These are phyloP conservation scores for Dryas iulia DNA, from an alignment of 1,140 invertebrate species.

Conservation along the genomic window DNA sequence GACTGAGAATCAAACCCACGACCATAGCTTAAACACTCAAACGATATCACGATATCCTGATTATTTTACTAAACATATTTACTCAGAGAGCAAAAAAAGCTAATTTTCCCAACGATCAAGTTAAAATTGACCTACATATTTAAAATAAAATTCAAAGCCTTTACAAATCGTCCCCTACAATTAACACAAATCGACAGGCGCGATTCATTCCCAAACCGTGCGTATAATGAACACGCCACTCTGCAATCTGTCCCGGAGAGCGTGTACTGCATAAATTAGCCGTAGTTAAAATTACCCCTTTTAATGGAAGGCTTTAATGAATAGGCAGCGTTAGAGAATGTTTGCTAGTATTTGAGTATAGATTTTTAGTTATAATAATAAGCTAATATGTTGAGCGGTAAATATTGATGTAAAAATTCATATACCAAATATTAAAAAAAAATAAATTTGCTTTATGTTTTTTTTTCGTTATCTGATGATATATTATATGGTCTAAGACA, in stretches of 20 bases:
- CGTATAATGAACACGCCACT: conserved; percentile 13
- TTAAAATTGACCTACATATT: neutral
- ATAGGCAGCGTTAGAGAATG: neutral
- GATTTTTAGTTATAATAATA: too few relatives aligned
- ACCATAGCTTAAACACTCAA: too few relatives aligned
- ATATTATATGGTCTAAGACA: too few relatives aligned
- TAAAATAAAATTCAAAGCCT: conserved; percentile 15
- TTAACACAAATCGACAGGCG: conserved; percentile 15
- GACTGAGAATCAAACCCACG: too few relatives aligned
- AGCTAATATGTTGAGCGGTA: too few relatives aligned
- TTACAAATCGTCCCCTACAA: neutral
- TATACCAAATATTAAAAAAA: too few relatives aligned
- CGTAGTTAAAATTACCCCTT: neutral
- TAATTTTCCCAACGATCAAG: neutral
- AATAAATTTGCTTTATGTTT: too few relatives aligned
- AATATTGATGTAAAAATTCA: too few relatives aligned
- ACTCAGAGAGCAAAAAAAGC: too few relatives aligned
- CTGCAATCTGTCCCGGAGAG: conserved; percentile 9
- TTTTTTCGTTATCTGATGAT: too few relatives aligned
- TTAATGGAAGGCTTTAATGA: neutral
- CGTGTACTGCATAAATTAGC: neutral
- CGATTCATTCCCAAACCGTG: conserved; percentile 11
- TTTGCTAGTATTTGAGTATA: neutral
- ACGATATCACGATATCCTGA: too few relatives aligned
- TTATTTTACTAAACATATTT: too few relatives aligned